Conservation (phyloP, 2,888 invertebrate species). For the Podotricha telesiphe region DNA sequence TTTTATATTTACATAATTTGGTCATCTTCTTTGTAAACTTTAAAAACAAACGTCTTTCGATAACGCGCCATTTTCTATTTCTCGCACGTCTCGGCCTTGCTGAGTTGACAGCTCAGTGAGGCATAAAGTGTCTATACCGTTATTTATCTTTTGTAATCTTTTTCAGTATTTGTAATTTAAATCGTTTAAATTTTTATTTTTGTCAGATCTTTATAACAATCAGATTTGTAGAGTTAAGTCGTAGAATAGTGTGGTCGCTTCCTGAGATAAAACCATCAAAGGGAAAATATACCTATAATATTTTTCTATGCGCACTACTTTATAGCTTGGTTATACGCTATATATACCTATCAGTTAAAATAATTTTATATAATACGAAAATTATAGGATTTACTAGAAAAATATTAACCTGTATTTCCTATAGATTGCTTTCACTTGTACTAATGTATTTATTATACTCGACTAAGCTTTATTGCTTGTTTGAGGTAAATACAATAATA, state of each 20-base stretch:
- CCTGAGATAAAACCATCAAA: neutral
- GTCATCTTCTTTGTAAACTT: constrained; percentile 9
- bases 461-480: constrained; percentile 5
- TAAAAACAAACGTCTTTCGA: constrained; percentile 21
- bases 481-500: constrained; percentile 23
- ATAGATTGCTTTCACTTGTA: constrained; percentile 1
- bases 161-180: neutral
- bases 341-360: too few species aligned
- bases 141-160: constrained; percentile 38
- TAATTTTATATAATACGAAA: too few species aligned
- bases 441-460: neutral
- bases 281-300: too few species aligned
- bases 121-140: constrained; percentile 38
- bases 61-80: constrained; percentile 44
- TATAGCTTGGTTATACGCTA: too few species aligned
- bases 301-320: too few species aligned
- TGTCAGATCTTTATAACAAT: neutral
- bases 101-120: constrained; percentile 41
- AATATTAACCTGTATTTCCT: neutral
- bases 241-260: neutral
- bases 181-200: neutral
- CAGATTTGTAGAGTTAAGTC: neutral
- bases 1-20: constrained; percentile 17
- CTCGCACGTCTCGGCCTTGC: constrained; percentile 43
- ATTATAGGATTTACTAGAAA: neutral